Evolutionary conservation across 2,888 invertebrate genomes (phyloP).

Genomic region (Zonitis immaculata): DNA sequence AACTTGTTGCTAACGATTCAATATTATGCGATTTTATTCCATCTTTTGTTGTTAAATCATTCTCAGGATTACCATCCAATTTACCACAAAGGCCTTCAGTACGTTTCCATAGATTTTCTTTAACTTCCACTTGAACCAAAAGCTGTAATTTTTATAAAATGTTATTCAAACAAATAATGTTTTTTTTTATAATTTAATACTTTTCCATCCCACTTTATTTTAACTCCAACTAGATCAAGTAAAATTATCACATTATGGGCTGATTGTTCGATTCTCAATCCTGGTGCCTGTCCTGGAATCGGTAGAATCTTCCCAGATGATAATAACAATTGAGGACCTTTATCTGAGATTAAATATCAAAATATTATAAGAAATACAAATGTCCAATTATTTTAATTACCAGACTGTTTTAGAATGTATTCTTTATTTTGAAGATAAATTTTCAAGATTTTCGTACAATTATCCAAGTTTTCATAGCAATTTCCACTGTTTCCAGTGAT

Average conservation of each 20-base stretch:
- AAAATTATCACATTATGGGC: slow-evolving; percentile 65
- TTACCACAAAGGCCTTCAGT: slow-evolving; percentile 80
- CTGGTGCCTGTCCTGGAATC: slow-evolving; percentile 69
- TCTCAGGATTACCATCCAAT: slow-evolving; percentile 63
- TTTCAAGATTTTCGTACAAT: slow-evolving; percentile 53
- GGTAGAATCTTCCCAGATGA: slow-evolving; percentile 49
- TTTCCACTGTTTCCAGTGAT: slow-evolving; percentile 54
- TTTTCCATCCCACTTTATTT: slow-evolving; percentile 73
- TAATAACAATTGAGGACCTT: slow-evolving; percentile 33
- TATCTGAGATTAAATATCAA: slow-evolving; percentile 21
- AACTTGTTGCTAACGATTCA: slow-evolving; percentile 54
- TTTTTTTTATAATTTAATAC: slow-evolving; percentile 45
- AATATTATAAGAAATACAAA: too few relatives aligned
- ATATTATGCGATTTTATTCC: slow-evolving; percentile 51
- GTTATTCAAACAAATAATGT: neutral
- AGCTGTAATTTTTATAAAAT: slow-evolving; percentile 47
- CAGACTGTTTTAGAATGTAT: slow-evolving; percentile 55
- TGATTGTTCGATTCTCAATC: slow-evolving; percentile 67
- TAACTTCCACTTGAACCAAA: slow-evolving; percentile 62
- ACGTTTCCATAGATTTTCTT: slow-evolving; percentile 68
- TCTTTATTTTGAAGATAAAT: slow-evolving; percentile 68
- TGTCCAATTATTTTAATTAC: too few relatives aligned
- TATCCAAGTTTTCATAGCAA: slow-evolving; percentile 51
- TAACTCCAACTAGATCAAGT: slow-evolving; percentile 63
- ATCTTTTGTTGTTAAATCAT: slow-evolving; percentile 64